These are phyloP conservation scores for Bovichtus diacanthus DNA, from an alignment of 2,797 vertebrate genomes.

Conservation along the genomic window DNA sequence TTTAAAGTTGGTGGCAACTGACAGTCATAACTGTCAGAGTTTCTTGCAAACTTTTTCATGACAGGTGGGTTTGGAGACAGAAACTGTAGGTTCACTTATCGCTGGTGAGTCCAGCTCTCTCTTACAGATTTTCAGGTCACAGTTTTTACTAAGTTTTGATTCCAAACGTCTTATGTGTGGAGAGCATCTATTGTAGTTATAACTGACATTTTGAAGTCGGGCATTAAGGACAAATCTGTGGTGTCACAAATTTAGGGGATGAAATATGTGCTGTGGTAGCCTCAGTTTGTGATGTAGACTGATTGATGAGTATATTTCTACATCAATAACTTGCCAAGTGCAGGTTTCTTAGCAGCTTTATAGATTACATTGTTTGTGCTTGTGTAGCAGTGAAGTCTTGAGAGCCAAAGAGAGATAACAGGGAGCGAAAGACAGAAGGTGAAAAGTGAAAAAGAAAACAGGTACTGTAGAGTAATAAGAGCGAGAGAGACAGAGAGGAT, in stretches of 20 bases:
- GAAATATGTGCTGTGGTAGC: slow-evolving; percentile 3
- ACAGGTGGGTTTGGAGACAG: not conserved
- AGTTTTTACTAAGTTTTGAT: not conserved
- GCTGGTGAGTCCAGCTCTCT: not conserved
- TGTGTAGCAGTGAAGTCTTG: slow-evolving; percentile 11
- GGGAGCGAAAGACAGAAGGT: slow-evolving; percentile 31
- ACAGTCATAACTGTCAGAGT: not conserved
- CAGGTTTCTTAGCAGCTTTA: slow-evolving; percentile 37
- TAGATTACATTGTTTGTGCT: slow-evolving; percentile 35
- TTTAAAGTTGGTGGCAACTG: not conserved
- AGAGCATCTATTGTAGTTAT: not conserved
- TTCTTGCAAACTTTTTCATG: not conserved
- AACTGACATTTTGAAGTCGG: slow-evolving; percentile 5
- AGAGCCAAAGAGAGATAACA: slow-evolving; percentile 29
- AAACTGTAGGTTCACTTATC: not conserved
- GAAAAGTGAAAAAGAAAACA: slow-evolving; percentile 41
- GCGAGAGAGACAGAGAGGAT: slow-evolving; percentile 34
- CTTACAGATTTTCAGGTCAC: slow-evolving; percentile 4
- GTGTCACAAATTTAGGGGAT: slow-evolving; percentile 9
- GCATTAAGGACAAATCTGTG: slow-evolving; percentile 34
- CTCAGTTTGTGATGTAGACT: slow-evolving; percentile 16
- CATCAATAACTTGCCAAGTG: slow-evolving; percentile 31
- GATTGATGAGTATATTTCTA: slow-evolving; percentile 33
- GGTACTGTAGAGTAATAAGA: slow-evolving; percentile 49
- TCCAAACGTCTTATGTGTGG: not conserved